Base-by-base conservation (phyloP, 2,888 invertebrate genomes). In the Shargacucullia verbasci region DNA sequence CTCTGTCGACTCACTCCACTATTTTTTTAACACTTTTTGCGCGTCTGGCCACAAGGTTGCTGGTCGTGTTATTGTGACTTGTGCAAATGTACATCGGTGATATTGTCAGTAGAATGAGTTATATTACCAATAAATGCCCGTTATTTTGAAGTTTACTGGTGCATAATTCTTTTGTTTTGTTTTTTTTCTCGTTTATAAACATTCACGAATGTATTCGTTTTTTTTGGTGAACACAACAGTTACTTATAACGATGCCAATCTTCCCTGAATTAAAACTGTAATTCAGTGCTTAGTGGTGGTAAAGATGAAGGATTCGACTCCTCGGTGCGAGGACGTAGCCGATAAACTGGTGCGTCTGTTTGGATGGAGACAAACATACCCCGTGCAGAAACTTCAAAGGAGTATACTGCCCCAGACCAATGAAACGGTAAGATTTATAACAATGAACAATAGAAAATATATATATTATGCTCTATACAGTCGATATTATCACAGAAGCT, bases 331-430 rank as follows among this genome's bases (percentile, higher is more conserved):
- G 78, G 97, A 97, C 81, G 95, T 97, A 78, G 96, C 97, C 7
- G 97, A 97, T 82, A 97, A 97, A 90, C 84, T 97, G 68, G 96
- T 96, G 76, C 95, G 97, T 67, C 92, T 97, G 66, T 97, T 97
- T 82, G 96, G 97, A 54, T 97, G 97, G 97, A 92, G 97, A 73
- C 97, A 97, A 85, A 97, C 96, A 8, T 97, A 97, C 82, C 96
- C 97, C 63, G 97, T 97, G 68, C 96, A 97, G 82, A 96, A 97
- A 84, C 92, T 97, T 72, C 97, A 97, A 81, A 95, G 96, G 89
- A 87, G 92, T 87, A 79, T 95, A 83, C 59, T 94, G 83, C 82
- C 94, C 66, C 88, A 95, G 86, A 80, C 91, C 6, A 60, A 55
- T 39, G 60, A 56, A 37, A 60, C 41, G 75, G 76, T 76, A 67